These are phyloP conservation scores for Sarcophaga caerulescens DNA, from an alignment of 2,888 invertebrate genomes.

Conservation along the genomic window DNA sequence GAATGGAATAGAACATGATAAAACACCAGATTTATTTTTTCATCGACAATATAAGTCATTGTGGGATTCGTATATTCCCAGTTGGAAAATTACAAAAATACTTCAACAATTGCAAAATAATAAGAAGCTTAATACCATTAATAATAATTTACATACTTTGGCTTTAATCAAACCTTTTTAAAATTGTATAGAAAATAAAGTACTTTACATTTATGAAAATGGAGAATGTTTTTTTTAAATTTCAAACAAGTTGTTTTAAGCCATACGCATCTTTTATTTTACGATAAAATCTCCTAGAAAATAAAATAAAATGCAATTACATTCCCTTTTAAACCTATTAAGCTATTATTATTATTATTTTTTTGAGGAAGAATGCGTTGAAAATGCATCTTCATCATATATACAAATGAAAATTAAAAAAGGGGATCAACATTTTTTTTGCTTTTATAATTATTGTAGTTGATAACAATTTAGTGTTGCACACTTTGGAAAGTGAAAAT, in stretches of 20 bases:
- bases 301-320: too few relatives aligned
- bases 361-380: too few relatives aligned
- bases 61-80: conserved; percentile 84
- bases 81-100: conserved; percentile 80
- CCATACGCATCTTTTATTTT: too few relatives aligned
- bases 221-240: background rate
- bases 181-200: background rate
- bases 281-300: too few relatives aligned
- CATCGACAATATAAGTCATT: conserved; percentile 82
- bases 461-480: background rate
- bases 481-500: conserved; percentile 7
- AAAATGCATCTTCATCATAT: too few relatives aligned
- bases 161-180: conserved; percentile 50
- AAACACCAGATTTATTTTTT: conserved; percentile 75
- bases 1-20: background rate
- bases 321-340: too few relatives aligned
- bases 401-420: too few relatives aligned
- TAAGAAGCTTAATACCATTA: background rate
- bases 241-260: background rate
- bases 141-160: conserved; percentile 68
- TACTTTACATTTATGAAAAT: background rate
- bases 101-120: conserved; percentile 70
- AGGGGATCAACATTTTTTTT: background rate
- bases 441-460: background rate
- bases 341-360: too few relatives aligned